Evolutionary conservation across 2,797 vertebrate genomes (phyloP), one percentile per base, ranked within the genome.

Genomic region (Sebastes itinus): DNA sequence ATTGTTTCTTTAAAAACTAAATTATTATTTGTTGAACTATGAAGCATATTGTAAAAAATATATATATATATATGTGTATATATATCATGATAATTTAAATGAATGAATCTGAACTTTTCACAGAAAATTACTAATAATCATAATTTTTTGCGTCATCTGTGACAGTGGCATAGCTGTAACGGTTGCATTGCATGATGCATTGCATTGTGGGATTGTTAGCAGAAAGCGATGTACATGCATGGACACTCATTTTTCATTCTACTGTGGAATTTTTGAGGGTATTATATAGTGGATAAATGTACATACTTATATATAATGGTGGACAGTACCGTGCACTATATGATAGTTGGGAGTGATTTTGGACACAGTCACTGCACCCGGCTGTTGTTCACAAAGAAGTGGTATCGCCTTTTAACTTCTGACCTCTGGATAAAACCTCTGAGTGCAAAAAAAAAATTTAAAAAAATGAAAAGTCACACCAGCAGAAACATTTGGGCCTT

Each of bases 391-490:
- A 35, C 32, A 63, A 62, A 62, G 4, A 63, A n/a, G 32, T 62
- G 30, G 12, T 23, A 14, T 16, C 13, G 6, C 33, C 33, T 64
- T 64, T 35, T 14, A 61, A 32, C 28, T 9, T 61, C 9, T 30
- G 30, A 61, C 59, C 28, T 32, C 28, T 35, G 20, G 13, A 32
- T 60, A 6, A 54, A 67, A 54, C 5, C 38, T 42, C 38, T 42
- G 38, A 42, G 38, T 42, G 38, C 38, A 42, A 42, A 42, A 42
- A 42, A 16, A 42, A 35, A 11, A 25, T n/a, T n/a, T n/a, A n/a
- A n/a, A n/a, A n/a, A 27, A 54, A 49, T 23, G 7, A 84, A 82
- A 77, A 63, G 68, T 78, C 46, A 63, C 12, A 38, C 20, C 56
- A 42, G 14, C 8, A 55, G 62, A 78, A 72, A 73, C 20, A 62